Evolutionary conservation across 2,888 invertebrate genomes (phyloP), one percentile per base, ranked within the genome.

Genomic region (Chouioia cunea): DNA sequence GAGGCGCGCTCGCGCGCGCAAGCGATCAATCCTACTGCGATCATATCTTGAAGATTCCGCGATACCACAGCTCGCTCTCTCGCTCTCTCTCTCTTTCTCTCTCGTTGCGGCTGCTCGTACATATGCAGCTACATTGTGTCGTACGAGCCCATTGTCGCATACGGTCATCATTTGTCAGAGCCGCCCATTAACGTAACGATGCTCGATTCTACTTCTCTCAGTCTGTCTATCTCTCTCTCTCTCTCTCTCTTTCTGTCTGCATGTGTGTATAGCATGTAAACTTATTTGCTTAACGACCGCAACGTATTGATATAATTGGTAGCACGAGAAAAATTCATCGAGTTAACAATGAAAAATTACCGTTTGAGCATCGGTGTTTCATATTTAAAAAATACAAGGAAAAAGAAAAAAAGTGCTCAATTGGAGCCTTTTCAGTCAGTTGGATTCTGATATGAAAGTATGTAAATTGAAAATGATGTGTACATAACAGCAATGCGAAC

Each of bases 31-130:
- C 77, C 77, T 74, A 36, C 68, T 56, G 63, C 27, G 80, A 80
- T 80, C 77, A 76, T 79, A 79, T 79, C 79, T 77, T 65, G 67
- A 74, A 79, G 79, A 79, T 79, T 77, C 78, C 78, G 74, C 70
- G 73, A 73, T 73, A 70, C 43, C 70, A 78, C 78, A 36, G 36
- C 36, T 78, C 78, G 76, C 36, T 36, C 36, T 36, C 36, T 36
- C 36, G 6, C 36, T 36, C 6, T 4, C 36, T 78, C 78, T 77
- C 36, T 36, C 36, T 36, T 12, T 36, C 36, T 36, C 36, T 36
- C 6, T 4, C 36, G 78, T 77, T 77, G 78, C 73, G 73, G 75
- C 73, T 74, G 76, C 76, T 76, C 77, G 73, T 77, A 76, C 77
- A 77, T 77, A 78, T 77, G 76, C 76, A 74, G 75, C 76, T 75